phyloP scores from a whole-genome alignment of 2,797 vertebrate genomes.

The Cryptoblepharus egeriae region DNA sequence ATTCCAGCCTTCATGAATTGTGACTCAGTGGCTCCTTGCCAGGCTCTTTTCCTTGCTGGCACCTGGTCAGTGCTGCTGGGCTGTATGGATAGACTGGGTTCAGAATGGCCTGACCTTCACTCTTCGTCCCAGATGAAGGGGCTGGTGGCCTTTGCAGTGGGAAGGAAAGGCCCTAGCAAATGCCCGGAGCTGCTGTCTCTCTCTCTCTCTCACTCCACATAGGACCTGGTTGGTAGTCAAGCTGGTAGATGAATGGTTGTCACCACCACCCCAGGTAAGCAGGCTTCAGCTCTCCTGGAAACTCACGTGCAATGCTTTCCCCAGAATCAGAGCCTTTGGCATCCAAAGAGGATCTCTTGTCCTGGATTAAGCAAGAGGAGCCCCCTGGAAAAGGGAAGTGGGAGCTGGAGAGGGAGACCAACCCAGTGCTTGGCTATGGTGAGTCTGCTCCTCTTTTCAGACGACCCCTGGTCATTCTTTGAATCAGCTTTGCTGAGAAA shows the following conservation, averaged over 20 bases:
- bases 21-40: background rate
- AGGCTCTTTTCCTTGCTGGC: background rate
- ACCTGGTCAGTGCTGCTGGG: background rate
- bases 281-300: background rate
- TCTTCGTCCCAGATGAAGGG: too few species aligned
- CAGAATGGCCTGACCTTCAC: background rate
- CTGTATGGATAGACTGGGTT: background rate
- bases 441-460: background rate
- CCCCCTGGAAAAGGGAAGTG: constrained; percentile 1
- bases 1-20: too few species aligned
- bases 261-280: too few species aligned
- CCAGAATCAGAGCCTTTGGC: background rate
- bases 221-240: too few species aligned
- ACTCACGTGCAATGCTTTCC: background rate
- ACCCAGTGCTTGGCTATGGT: background rate
- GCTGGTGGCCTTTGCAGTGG: background rate
- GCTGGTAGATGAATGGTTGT: too few species aligned
- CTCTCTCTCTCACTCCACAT: background rate
- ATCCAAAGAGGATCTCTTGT: constrained; percentile 25
- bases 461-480: fast-evolving
- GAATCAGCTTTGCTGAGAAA: too few species aligned
- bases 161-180: too few species aligned
- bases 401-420: background rate
- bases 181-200: background rate
- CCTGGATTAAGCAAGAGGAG: constrained; percentile 42